These are phyloP conservation scores for Eupithecia inturbata DNA, from an alignment of 2,888 invertebrate genomes.

Conservation along the genomic window DNA sequence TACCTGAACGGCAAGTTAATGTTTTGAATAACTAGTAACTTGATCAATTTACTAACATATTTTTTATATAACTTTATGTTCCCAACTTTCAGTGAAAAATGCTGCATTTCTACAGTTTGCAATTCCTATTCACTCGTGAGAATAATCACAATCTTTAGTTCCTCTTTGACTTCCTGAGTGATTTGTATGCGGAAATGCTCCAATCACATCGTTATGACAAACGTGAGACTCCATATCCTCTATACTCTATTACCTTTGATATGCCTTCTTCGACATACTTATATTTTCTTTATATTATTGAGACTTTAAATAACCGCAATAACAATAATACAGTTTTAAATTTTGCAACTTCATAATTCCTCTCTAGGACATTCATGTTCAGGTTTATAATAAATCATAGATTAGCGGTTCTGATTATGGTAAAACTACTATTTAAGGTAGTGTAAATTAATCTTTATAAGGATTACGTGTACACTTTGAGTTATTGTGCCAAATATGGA, in stretches of 20 bases:
- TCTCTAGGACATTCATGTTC: conserved; percentile 3
- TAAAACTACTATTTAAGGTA: conserved; percentile 16
- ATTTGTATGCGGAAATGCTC: conserved; percentile 59
- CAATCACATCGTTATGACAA: conserved; percentile 50
- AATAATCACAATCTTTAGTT: conserved; percentile 47
- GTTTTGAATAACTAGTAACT: background rate
- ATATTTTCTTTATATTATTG: background rate
- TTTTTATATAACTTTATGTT: background rate
- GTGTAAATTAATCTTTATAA: conserved; percentile 20
- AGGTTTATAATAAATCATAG: background rate
- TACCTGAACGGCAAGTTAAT: background rate
- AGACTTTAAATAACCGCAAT: background rate
- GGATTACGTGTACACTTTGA: background rate
- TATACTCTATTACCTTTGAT: too few species aligned
- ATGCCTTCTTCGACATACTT: too few species aligned
- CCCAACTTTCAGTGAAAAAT: background rate
- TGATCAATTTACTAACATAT: background rate
- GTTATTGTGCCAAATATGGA: conserved; percentile 2
- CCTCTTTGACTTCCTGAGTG: conserved; percentile 54
- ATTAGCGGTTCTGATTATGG: background rate
- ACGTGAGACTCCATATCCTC: conserved; percentile 25
- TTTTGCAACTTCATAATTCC: conserved; percentile 9
- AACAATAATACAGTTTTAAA: background rate
- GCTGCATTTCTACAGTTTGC: conserved; percentile 15
- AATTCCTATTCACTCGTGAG: conserved; percentile 48